phyloP scores from a whole-genome alignment of 2,113 vertebrate species.

The Arvicanthis niloticus region DNA sequence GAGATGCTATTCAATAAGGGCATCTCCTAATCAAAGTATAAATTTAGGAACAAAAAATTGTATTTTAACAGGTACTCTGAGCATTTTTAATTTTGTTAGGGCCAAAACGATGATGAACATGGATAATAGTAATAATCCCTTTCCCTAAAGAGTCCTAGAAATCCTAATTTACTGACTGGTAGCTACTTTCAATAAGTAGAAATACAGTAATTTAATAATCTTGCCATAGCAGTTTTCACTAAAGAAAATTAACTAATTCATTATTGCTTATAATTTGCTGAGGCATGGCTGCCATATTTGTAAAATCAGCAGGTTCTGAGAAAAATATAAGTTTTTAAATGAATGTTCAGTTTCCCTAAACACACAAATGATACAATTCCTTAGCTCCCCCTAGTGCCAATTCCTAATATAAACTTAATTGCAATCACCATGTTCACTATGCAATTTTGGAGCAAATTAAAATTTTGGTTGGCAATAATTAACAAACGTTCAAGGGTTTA shows the following conservation, averaged over 20 bases:
- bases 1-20: slow-evolving; percentile 25
- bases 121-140: slow-evolving; percentile 82
- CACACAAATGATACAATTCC: slow-evolving; percentile 91
- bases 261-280: slow-evolving; percentile 93
- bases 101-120: slow-evolving; percentile 86
- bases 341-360: slow-evolving; percentile 81
- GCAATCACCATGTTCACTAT: slow-evolving; percentile 81
- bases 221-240: slow-evolving; percentile 90
- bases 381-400: slow-evolving; percentile 97
- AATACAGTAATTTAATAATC: slow-evolving; percentile 92
- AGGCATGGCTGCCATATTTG: slow-evolving; percentile 92
- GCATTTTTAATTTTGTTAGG: slow-evolving; percentile 85
- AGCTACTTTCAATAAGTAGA: slow-evolving; percentile 87
- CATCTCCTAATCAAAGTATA: slow-evolving; percentile 74
- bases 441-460: slow-evolving; percentile 88
- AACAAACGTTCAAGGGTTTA: slow-evolving; percentile 85
- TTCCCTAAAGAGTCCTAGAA: slow-evolving; percentile 89
- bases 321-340: slow-evolving; percentile 89
- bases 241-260: slow-evolving; percentile 94
- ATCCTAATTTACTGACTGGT: slow-evolving; percentile 88
- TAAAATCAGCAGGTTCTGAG: slow-evolving; percentile 91
- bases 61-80: slow-evolving; percentile 71
- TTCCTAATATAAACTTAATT: slow-evolving; percentile 85
- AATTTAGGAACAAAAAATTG: slow-evolving; percentile 67
- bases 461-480: slow-evolving; percentile 89